These are phyloP conservation scores for Shinisaurus crocodilurus DNA, from an alignment of 2,113 vertebrate species.

Conservation along the genomic window DNA sequence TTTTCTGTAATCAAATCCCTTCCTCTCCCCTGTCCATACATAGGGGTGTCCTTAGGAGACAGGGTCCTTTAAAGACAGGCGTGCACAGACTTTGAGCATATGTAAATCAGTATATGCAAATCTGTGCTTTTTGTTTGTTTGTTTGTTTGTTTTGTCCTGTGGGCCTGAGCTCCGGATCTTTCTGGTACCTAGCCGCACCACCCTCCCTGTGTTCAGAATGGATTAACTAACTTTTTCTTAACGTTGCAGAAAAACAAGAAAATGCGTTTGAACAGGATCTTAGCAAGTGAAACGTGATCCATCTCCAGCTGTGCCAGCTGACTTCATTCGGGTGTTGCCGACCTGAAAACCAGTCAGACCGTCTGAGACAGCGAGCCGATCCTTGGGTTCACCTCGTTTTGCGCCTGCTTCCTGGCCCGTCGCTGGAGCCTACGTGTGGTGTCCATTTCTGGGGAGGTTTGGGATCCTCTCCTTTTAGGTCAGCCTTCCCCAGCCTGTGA, in stretches of 20 bases:
- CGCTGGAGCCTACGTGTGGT: fast-evolving
- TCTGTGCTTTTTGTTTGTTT: too few species aligned
- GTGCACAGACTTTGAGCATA: too few species aligned
- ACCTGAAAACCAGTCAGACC: conserved; percentile 20
- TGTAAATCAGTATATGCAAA: too few species aligned
- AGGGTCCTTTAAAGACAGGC: too few species aligned
- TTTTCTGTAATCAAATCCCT: too few species aligned
- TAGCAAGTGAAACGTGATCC: conserved; percentile 41
- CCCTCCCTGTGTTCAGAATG: not conserved
- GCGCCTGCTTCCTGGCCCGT: not conserved
- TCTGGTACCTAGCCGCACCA: too few species aligned
- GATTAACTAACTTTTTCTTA: not conserved
- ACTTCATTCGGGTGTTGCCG: not conserved
- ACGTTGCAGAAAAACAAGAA: not conserved
- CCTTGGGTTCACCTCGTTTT: not conserved
- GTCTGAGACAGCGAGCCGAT: not conserved
- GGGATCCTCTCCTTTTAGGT: not conserved
- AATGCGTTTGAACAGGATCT: conserved; percentile 5
- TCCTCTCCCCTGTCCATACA: too few species aligned
- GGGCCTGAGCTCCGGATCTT: too few species aligned
- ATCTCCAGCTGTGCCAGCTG: not conserved
- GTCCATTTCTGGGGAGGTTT: not conserved
- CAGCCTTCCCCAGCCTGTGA: too few species aligned
- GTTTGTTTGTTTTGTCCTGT: too few species aligned
- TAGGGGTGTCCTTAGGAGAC: too few species aligned